These are phyloP conservation scores for Cottoperca gobio DNA, from an alignment of 2,797 vertebrate species.

Conservation along the genomic window DNA sequence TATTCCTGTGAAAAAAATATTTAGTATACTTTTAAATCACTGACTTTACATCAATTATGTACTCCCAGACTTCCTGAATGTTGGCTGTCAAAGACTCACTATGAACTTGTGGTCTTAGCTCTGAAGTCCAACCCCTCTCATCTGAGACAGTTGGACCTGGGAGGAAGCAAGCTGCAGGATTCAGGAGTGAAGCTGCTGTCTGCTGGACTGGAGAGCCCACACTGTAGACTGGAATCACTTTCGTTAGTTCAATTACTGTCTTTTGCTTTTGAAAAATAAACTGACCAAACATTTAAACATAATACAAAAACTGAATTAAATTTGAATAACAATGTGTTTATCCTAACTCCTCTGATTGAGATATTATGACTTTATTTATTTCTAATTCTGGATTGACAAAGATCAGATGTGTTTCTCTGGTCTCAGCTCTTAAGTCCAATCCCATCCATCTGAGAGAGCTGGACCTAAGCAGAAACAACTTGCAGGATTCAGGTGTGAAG, in stretches of 20 bases:
- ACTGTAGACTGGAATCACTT: constrained; percentile 1
- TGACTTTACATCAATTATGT: not conserved
- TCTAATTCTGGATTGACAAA: too few relatives aligned
- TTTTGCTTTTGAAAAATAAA: not conserved
- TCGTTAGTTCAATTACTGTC: not conserved
- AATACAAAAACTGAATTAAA: not conserved
- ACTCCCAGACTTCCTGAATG: constrained; percentile 5
- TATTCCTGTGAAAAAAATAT: not conserved
- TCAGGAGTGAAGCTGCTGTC: not conserved
- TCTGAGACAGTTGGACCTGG: constrained; percentile 18
- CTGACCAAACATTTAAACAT: too few relatives aligned
- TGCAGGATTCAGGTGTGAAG: not conserved
- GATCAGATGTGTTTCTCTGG: too few relatives aligned
- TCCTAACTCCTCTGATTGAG: too few relatives aligned
- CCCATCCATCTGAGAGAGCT: too few relatives aligned
- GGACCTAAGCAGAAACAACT: not conserved
- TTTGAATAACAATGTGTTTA: too few relatives aligned
- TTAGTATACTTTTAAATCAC: not conserved
- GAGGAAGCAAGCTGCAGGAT: not conserved
- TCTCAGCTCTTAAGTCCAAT: too few relatives aligned
- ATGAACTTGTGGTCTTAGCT: not conserved
- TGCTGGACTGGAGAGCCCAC: constrained; percentile 1
- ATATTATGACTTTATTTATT: too few relatives aligned
- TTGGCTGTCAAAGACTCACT: not conserved
- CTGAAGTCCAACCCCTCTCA: not conserved